Percentiles rank a stretch among this genome's conserved stretches.
Evolutionary conservation across 53 echinoderm and acorn worm species (phyloP).

Genomic region (Holothuria scabra): DNA sequence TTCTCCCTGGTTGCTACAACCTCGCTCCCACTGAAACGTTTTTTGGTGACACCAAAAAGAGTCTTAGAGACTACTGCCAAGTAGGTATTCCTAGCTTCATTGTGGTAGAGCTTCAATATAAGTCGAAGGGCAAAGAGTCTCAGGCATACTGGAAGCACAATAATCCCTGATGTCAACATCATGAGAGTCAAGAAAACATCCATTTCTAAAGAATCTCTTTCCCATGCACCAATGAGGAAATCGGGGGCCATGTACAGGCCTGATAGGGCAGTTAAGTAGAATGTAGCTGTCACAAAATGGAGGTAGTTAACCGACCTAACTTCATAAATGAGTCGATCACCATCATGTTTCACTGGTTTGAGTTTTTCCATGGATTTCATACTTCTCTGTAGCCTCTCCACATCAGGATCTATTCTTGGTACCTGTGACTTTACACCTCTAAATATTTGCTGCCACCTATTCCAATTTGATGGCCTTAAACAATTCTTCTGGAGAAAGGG

Average conservation of each 20-base stretch:
- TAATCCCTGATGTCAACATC: slow-evolving; percentile 46
- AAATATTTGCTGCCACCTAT: not conserved
- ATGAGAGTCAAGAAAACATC: slow-evolving; percentile 54
- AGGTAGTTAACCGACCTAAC: slow-evolving; percentile 61
- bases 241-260: slow-evolving; percentile 83
- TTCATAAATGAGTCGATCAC: slow-evolving; percentile 66
- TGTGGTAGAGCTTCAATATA: slow-evolving; percentile 79
- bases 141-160: slow-evolving; percentile 60
- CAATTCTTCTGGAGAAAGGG: no score
- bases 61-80: slow-evolving; percentile 60
- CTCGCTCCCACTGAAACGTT: slow-evolving; percentile 56
- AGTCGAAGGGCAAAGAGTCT: slow-evolving; percentile 67
- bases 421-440: not conserved
- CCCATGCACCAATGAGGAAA: slow-evolving; percentile 68
- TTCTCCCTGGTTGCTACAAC: slow-evolving; percentile 48
- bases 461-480: no score
- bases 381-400: slow-evolving; percentile 27
- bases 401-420: slow-evolving; percentile 23
- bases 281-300: slow-evolving; percentile 55
- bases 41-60: slow-evolving; percentile 46
- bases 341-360: slow-evolving; percentile 35
- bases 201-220: slow-evolving; percentile 60
- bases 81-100: slow-evolving; percentile 62
- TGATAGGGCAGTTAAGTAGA: slow-evolving; percentile 66
- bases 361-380: not conserved